Evolutionary conservation across 2,797 vertebrate genomes (phyloP), one percentile per base, ranked within the genome.

Genomic region (Emys orbicularis): DNA sequence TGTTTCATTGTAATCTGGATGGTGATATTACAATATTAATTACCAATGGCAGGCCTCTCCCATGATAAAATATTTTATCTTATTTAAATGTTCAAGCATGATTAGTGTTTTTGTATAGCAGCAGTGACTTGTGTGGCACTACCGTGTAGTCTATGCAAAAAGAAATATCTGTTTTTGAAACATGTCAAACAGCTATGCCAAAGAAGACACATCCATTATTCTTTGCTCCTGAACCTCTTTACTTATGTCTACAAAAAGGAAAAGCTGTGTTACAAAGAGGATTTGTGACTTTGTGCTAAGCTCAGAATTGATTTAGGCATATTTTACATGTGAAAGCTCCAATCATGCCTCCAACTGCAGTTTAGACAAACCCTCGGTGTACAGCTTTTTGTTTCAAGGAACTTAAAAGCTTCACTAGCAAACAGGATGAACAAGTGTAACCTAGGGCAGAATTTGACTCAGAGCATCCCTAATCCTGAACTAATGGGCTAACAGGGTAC

Each of bases 251-350:
- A 37, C 50, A 13, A 68, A 68, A 90, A 89, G 12, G 56, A 57
- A 92, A 79, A 57, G n/a, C 84, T 85, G 53, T 9, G 41, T n/a
- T 76, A 80, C 77, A 87, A 77, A 93, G 9, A 65, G 31, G 23
- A 90, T 88, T 57, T 93, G 44, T 88, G 89, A 84, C 29, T 81
- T 74, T 77, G 16, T 21, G 13, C 80, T 84, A n/a, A 91, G 86
- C 44, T 84, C 8, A 18, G 44, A 91, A 88, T 3, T 86, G 61
- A 93, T 92, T 90, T 90, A 31, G 79, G 53, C 72, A 12, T 74
- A 89, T 87, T 95, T 96, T 77, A 83, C 47, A 27, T 86, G 83
- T 65, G 86, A 15, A 47, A 95, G 9, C 65, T 41, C 65, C n/a
- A 72, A 11, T 72, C n/a, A 41, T 9, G 5, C 65, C n/a, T 37